phyloP scores from a whole-genome alignment of 2,797 vertebrate species.

The Melanotaenia nigrans region DNA sequence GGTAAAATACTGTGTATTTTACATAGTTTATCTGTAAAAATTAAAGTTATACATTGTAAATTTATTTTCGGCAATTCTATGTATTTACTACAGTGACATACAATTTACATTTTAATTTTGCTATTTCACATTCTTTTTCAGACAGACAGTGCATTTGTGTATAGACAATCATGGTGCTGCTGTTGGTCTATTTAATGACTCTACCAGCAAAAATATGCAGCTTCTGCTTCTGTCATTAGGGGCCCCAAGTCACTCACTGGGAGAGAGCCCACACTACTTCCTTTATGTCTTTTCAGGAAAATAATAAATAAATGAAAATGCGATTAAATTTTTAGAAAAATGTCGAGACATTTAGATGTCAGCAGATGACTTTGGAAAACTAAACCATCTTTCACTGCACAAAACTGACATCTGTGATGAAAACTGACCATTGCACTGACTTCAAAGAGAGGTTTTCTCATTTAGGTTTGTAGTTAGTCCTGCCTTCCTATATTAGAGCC shows the following conservation, averaged over 20 bases:
- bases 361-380: neutral
- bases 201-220: conserved; percentile 79
- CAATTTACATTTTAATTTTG: too few relatives aligned
- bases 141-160: too few relatives aligned
- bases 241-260: conserved; percentile 63
- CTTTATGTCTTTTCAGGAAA: conserved; percentile 24
- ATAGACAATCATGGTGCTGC: conserved; percentile 34
- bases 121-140: too few relatives aligned
- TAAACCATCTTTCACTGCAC: neutral
- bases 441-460: neutral
- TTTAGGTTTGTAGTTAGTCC: neutral
- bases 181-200: conserved; percentile 71
- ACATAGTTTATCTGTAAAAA: too few relatives aligned
- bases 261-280: conserved; percentile 47
- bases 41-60: too few relatives aligned
- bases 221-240: conserved; percentile 83
- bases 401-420: neutral
- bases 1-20: too few relatives aligned
- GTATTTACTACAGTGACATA: too few relatives aligned
- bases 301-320: neutral
- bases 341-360: neutral
- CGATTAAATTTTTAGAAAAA: neutral
- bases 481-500: too few relatives aligned
- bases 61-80: too few relatives aligned
- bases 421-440: neutral